phyloP scores from a whole-genome alignment of 2,797 vertebrate genomes.

The Xenentodon cancila region DNA sequence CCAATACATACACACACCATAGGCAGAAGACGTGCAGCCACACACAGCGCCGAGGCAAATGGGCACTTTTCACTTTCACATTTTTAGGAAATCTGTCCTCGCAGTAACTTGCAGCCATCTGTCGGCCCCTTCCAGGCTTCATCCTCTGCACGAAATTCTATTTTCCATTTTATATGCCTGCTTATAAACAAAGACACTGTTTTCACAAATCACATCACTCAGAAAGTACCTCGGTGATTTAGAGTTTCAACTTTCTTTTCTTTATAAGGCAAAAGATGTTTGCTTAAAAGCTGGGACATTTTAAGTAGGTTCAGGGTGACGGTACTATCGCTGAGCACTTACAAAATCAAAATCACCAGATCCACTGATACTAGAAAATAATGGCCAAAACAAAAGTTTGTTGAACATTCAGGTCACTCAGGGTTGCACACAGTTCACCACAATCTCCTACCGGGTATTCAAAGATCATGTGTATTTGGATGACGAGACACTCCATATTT shows the following conservation, averaged over 20 bases:
- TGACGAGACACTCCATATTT: background rate
- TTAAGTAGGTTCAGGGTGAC: background rate
- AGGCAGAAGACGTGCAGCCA: slow-evolving; percentile 27
- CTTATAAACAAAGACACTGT: background rate
- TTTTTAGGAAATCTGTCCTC: slow-evolving; percentile 31
- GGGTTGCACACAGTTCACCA: too few species aligned
- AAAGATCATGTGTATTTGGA: too few species aligned
- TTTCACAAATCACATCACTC: background rate
- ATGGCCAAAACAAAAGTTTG: too few species aligned
- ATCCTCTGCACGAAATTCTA: background rate
- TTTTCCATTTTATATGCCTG: background rate
- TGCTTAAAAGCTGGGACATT: background rate
- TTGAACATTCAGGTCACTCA: too few species aligned
- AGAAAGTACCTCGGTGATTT: background rate
- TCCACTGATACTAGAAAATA: too few species aligned
- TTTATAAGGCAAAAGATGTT: background rate
- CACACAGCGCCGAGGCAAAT: slow-evolving; percentile 29
- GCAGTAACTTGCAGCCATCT: slow-evolving; percentile 28
- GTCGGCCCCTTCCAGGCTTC: background rate
- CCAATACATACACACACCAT: slow-evolving; percentile 30
- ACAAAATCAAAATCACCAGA: too few species aligned
- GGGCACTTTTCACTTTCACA: slow-evolving; percentile 7
- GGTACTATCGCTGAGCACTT: too few species aligned
- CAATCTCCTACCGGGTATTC: too few species aligned
- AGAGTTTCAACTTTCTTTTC: background rate